Evolutionary conservation across 2,113 vertebrate genomes (phyloP).

Genomic region (Tragelaphus scriptus): DNA sequence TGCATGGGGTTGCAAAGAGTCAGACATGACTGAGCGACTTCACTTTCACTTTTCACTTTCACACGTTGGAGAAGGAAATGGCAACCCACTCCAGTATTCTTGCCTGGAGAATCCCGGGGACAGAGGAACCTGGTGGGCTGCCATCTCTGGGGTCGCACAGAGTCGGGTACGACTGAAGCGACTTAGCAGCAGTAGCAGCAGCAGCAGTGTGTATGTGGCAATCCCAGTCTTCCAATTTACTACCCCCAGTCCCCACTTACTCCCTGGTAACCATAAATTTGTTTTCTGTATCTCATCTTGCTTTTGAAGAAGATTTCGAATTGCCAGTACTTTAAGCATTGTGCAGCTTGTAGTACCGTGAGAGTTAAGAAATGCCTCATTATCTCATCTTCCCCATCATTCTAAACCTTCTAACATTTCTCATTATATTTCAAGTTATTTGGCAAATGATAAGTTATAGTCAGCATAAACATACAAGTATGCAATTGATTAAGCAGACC

Average conservation of each 20-base stretch:
- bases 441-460: not conserved
- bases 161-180: too few relatives aligned
- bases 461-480: not conserved
- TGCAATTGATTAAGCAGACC: not conserved
- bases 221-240: not conserved
- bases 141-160: too few relatives aligned
- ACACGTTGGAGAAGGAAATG: too few relatives aligned
- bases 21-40: too few relatives aligned
- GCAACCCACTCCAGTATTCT: too few relatives aligned
- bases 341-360: not conserved
- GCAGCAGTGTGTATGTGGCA: not conserved
- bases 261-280: not conserved
- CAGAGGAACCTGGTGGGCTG: too few relatives aligned
- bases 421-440: not conserved
- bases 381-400: not conserved
- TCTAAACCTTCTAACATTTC: not conserved
- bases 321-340: not conserved
- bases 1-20: too few relatives aligned
- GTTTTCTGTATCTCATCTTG: not conserved
- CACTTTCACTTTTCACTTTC: too few relatives aligned
- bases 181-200: too few relatives aligned
- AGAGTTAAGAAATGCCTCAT: not conserved
- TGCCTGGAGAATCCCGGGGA: too few relatives aligned
- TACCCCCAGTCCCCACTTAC: not conserved
- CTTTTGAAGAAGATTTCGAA: not conserved